A percentile compares a stretch with the other conserved stretches of the same genome.
These are phyloP conservation scores for Aelia acuminata DNA, from an alignment of 2,888 invertebrate genomes.

Conservation along the genomic window DNA sequence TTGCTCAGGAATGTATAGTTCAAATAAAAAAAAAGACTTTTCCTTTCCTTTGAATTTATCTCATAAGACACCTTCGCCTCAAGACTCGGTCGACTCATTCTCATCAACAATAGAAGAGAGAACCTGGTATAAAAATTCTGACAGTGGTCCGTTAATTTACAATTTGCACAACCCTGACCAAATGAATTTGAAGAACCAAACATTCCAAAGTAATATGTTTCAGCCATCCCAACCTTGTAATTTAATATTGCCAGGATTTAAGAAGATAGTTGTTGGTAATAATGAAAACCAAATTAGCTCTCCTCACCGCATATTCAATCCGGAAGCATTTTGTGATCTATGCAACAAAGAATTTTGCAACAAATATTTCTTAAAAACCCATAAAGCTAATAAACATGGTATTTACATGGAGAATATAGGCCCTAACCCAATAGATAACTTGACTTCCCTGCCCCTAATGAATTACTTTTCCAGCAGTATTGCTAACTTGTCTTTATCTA, in stretches of 20 bases:
- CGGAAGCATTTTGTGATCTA: constrained; percentile 96
- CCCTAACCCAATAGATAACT: constrained; percentile 63
- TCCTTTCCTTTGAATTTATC: constrained; percentile 63
- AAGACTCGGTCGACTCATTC: constrained; percentile 56
- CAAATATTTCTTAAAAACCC: constrained; percentile 97
- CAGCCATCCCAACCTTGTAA: constrained; percentile 62
- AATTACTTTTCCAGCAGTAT: constrained; percentile 65
- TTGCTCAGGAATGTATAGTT: constrained; percentile 59
- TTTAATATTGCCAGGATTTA: constrained; percentile 62
- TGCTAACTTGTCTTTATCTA: constrained; percentile 59
- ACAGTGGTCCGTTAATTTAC: constrained; percentile 59
- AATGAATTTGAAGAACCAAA: constrained; percentile 62
- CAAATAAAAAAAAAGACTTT: constrained; percentile 65
- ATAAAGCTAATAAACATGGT: constrained; percentile 97
- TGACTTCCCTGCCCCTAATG: constrained; percentile 65
- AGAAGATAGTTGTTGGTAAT: constrained; percentile 63
- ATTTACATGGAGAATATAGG: constrained; percentile 78
- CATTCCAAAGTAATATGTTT: constrained; percentile 61
- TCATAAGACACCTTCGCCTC: constrained; percentile 61
- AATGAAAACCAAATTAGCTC: constrained; percentile 64
- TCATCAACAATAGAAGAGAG: constrained; percentile 60
- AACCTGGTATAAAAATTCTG: constrained; percentile 62
- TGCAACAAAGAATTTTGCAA: constrained; percentile 99
- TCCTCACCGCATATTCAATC: constrained; percentile 86
- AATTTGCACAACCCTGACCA: constrained; percentile 62